Percentiles rank a stretch among this genome's conserved stretches.
phyloP scores from a whole-genome alignment of 2,888 invertebrate species.

The Geotrupes spiniger region DNA sequence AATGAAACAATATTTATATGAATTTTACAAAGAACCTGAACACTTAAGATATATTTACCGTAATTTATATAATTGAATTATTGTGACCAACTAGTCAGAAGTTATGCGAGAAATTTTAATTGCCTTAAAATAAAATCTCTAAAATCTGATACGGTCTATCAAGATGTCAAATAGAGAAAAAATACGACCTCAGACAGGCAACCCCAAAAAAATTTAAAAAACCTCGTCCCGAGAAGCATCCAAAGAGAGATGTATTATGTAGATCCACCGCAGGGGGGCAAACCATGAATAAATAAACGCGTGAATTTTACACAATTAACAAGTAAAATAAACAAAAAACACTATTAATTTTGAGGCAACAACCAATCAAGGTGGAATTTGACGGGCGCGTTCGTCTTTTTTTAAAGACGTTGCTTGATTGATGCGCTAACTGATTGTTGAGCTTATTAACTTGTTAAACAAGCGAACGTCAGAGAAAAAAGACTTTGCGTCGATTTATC shows the following conservation, averaged over 20 bases:
- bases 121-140: conserved; percentile 31
- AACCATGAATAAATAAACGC: conserved; percentile 53
- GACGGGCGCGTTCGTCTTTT: conserved; percentile 36
- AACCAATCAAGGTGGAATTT: conserved; percentile 50
- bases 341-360: conserved; percentile 49
- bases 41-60: too few relatives aligned
- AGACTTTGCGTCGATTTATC: conserved; percentile 42
- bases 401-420: conserved; percentile 40
- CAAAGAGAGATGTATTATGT: conserved; percentile 48
- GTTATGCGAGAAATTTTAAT: conserved; percentile 25
- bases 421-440: conserved; percentile 50
- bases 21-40: too few relatives aligned
- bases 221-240: conserved; percentile 39
- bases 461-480: conserved; percentile 39
- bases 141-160: conserved; percentile 36
- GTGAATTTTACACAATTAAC: conserved; percentile 55
- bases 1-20: too few relatives aligned
- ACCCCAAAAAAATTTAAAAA: conserved; percentile 31
- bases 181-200: conserved; percentile 35
- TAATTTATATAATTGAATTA: too few relatives aligned
- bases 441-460: conserved; percentile 52
- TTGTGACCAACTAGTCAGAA: not conserved
- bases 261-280: conserved; percentile 46
- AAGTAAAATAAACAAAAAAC: conserved; percentile 51
- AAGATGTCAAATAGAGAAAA: conserved; percentile 45